These are phyloP conservation scores for Oncopodura yosiiana DNA, from an alignment of 1,140 invertebrate species.

Conservation along the genomic window DNA sequence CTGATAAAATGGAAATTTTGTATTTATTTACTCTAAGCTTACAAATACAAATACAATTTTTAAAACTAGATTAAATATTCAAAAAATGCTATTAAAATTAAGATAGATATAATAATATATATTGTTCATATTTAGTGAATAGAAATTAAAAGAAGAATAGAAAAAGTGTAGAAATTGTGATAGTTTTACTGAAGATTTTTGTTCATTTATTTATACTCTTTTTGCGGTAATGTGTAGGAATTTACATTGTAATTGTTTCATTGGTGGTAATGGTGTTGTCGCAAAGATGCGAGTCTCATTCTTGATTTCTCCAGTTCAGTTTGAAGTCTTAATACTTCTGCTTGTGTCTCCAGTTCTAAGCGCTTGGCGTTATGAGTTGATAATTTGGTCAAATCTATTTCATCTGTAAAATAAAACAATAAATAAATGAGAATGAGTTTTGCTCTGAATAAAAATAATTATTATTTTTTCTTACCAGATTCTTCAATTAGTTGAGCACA, in stretches of 20 bases:
- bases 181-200: not conserved
- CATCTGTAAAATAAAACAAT: conserved; percentile 52
- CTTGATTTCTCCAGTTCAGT: conserved; percentile 79
- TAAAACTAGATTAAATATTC: too few relatives aligned
- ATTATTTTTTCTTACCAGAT: conserved; percentile 47
- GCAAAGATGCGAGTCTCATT: conserved; percentile 64
- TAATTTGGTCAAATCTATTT: conserved; percentile 78
- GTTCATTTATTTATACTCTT: not conserved
- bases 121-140: too few relatives aligned
- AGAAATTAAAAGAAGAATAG: too few relatives aligned
- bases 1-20: too few relatives aligned
- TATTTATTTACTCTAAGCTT: too few relatives aligned
- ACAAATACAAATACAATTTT: too few relatives aligned
- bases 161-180: too few relatives aligned
- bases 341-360: conserved; percentile 90
- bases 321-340: conserved; percentile 84
- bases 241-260: conserved; percentile 1
- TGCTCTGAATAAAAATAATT: not conserved
- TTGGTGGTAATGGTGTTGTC: conserved; percentile 83
- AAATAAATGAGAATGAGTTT: conserved; percentile 6
- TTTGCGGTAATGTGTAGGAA: conserved; percentile 8
- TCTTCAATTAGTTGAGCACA: conserved; percentile 79
- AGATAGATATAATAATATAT: too few relatives aligned
- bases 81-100: too few relatives aligned
- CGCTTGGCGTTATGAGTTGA: conserved; percentile 88